Evolutionary conservation across 92 coral and sea anemone species (phyloP).

Genomic region (Parazoanthus darwini): DNA sequence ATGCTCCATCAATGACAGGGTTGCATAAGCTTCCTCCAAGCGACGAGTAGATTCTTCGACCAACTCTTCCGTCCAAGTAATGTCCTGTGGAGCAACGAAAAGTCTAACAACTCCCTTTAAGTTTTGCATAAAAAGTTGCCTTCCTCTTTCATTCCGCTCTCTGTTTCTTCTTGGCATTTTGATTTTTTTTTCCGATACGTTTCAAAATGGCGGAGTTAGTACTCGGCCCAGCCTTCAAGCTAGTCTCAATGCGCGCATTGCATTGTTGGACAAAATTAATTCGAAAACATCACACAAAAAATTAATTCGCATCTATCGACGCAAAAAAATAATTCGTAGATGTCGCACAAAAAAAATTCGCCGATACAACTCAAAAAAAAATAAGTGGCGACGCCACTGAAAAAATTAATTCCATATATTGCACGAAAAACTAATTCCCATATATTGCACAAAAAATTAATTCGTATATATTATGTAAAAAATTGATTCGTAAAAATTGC

Average conservation of each 20-base stretch:
- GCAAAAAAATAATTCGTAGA: slow-evolving; percentile 3
- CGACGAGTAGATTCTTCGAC: slow-evolving; percentile 53
- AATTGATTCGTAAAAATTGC: slow-evolving; percentile 12
- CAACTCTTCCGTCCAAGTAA: slow-evolving; percentile 49
- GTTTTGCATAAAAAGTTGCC: slow-evolving; percentile 31
- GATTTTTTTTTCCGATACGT: no score
- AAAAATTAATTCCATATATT: no score
- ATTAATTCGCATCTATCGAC: no score
- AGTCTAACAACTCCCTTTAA: slow-evolving; percentile 40
- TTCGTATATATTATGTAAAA: not conserved
- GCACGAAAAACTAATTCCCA: no score
- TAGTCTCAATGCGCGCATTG: slow-evolving; percentile 9
- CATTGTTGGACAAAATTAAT: slow-evolving; percentile 33
- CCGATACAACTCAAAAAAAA: not conserved
- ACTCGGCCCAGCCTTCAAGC: slow-evolving; percentile 15
- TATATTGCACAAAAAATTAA: not conserved
- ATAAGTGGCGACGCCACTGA: no score
- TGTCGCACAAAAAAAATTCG: not conserved
- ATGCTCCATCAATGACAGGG: slow-evolving; percentile 42
- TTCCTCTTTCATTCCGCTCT: slow-evolving; percentile 63
- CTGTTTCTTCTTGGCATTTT: not conserved
- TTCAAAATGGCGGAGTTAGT: not conserved
- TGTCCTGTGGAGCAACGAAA: slow-evolving; percentile 45
- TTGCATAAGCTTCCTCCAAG: slow-evolving; percentile 59
- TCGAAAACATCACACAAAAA: not conserved